Conservation (phyloP, 2,888 invertebrate genomes). For the Eurytoma adleriae region DNA sequence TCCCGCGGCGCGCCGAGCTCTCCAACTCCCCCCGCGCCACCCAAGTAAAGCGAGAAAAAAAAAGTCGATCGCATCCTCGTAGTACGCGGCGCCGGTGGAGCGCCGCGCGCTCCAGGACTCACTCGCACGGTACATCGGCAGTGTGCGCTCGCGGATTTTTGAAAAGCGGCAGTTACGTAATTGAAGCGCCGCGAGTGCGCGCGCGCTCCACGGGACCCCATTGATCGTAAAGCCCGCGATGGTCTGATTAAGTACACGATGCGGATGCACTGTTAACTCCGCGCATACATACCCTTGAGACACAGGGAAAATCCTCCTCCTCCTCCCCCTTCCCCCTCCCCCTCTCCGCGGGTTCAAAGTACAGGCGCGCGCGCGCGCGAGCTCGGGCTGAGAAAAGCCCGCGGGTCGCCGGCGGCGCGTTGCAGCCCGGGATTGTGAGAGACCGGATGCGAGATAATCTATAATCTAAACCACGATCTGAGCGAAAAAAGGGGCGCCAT, state of each 20-base stretch:
- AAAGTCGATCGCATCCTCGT: too few species aligned
- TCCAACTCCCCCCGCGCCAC: too few species aligned
- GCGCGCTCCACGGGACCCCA: slow-evolving; percentile 4
- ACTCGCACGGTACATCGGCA: too few species aligned
- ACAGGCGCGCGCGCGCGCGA: slow-evolving; percentile 11
- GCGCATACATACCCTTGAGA: slow-evolving; percentile 54
- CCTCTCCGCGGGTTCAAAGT: neutral
- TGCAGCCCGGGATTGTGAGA: slow-evolving; percentile 42
- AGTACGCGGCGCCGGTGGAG: too few species aligned
- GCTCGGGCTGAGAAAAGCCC: slow-evolving; percentile 51
- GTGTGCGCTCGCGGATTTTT: neutral
- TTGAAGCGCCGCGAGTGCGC: slow-evolving; percentile 1
- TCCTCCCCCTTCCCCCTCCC: neutral
- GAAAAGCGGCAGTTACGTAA: slow-evolving; percentile 29
- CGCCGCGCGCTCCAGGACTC: too few species aligned
- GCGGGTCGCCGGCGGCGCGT: slow-evolving; percentile 28
- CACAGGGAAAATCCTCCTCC: slow-evolving; percentile 45
- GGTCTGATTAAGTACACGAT: slow-evolving; percentile 54
- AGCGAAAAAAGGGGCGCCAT: slow-evolving; percentile 51
- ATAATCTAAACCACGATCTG: slow-evolving; percentile 58
- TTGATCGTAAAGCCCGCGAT: slow-evolving; percentile 49
- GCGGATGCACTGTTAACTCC: slow-evolving; percentile 50
- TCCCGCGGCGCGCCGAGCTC: too few species aligned
- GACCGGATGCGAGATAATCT: slow-evolving; percentile 57
- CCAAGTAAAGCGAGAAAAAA: too few species aligned